phyloP scores from a whole-genome alignment of 2,113 vertebrate species.

The Micromys minutus region DNA sequence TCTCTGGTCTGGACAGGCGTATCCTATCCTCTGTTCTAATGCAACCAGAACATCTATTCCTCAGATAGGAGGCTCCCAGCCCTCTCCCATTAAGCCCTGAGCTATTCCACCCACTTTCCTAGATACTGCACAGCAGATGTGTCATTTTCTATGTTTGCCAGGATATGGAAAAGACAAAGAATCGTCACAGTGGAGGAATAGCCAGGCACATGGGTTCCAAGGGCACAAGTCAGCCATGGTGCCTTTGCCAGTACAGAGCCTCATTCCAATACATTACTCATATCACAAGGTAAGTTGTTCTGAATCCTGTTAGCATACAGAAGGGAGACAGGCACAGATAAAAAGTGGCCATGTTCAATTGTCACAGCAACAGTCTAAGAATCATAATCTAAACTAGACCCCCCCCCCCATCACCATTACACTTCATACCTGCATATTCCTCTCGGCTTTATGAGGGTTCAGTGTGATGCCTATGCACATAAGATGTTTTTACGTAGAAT shows the following conservation, averaged over 20 bases:
- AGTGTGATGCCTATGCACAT: background rate
- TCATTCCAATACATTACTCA: background rate
- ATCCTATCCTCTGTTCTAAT: background rate
- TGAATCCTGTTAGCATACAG: background rate
- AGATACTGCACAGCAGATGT: accelerated
- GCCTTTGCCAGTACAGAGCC: background rate
- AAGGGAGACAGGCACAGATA: background rate
- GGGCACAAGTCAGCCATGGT: background rate
- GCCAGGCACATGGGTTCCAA: background rate
- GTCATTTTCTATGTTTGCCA: background rate
- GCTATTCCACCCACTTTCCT: background rate
- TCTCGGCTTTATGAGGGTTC: background rate
- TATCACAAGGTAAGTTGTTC: background rate
- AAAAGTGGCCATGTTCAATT: background rate
- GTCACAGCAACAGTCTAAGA: background rate
- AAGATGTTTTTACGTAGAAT: background rate
- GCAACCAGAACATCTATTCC: background rate
- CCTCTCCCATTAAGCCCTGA: background rate
- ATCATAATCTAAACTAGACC: background rate
- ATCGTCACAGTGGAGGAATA: background rate
- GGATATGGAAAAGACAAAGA: background rate
- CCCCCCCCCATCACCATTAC: background rate
- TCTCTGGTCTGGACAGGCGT: background rate
- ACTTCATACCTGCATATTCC: background rate
- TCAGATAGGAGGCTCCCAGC: background rate